Evolutionary conservation across 2,888 invertebrate species (phyloP).

Genomic region (Chelonus formosanus): DNA sequence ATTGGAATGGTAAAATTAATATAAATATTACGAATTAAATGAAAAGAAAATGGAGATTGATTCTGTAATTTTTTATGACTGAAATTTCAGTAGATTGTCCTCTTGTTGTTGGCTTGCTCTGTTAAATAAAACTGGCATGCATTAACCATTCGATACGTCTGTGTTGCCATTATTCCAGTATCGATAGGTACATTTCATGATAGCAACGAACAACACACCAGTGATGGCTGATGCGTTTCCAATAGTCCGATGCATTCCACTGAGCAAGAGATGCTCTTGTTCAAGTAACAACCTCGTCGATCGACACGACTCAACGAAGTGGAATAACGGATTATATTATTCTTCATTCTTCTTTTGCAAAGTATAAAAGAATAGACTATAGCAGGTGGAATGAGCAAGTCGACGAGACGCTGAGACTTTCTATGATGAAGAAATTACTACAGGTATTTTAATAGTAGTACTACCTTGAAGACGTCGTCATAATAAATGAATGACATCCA

Average conservation of each 20-base stretch:
- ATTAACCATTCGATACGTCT: slow-evolving; percentile 14
- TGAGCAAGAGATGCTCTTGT: slow-evolving; percentile 29
- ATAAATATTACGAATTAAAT: too few species aligned
- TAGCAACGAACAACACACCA: slow-evolving; percentile 28
- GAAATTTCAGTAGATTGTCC: slow-evolving; percentile 8
- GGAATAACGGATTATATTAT: slow-evolving; percentile 37
- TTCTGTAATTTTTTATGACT: background rate
- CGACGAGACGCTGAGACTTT: background rate
- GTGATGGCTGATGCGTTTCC: slow-evolving; percentile 52
- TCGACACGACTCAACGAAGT: slow-evolving; percentile 36
- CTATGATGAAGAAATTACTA: background rate
- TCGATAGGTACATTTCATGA: slow-evolving; percentile 1
- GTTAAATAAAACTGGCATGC: slow-evolving; percentile 7
- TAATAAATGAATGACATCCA: too few species aligned
- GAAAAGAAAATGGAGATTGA: too few species aligned
- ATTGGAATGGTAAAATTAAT: too few species aligned
- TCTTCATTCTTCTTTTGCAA: slow-evolving; percentile 1
- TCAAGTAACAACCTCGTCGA: slow-evolving; percentile 37
- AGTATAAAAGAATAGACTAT: too few species aligned
- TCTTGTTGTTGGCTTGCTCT: slow-evolving; percentile 8
- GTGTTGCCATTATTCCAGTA: slow-evolving; percentile 8
- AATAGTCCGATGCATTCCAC: slow-evolving; percentile 47
- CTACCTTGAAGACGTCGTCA: background rate
- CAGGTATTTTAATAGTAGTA: slow-evolving; percentile 7
- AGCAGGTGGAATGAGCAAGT: background rate